These are phyloP conservation scores for Portunus trituberculatus DNA, from an alignment of 1,140 invertebrate genomes.

Conservation along the genomic window DNA sequence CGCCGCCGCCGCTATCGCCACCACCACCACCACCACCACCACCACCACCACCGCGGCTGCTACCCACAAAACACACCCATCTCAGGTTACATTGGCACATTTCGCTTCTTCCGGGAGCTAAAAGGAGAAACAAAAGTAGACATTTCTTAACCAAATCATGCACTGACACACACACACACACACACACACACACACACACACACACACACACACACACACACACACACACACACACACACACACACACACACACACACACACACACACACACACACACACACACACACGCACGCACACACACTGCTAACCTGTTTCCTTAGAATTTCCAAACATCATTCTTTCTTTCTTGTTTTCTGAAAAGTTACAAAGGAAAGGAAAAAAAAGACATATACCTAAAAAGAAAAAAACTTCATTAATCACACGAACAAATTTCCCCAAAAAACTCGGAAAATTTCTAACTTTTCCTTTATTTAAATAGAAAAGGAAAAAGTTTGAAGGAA, in stretches of 20 bases:
- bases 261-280: too few relatives aligned
- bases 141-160: background rate
- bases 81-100: background rate
- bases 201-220: slow-evolving; percentile 24
- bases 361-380: too few relatives aligned
- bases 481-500: background rate
- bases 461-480: background rate
- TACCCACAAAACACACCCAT: background rate
- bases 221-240: slow-evolving; percentile 20
- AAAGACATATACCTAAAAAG: background rate
- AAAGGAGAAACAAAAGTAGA: background rate
- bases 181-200: slow-evolving; percentile 27
- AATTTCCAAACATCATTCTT: too few relatives aligned
- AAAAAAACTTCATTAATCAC: too few relatives aligned
- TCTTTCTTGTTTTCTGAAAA: too few relatives aligned
- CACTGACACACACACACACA: background rate
- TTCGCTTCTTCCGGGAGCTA: background rate
- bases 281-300: too few relatives aligned
- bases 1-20: too few relatives aligned
- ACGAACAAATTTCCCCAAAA: background rate
- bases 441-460: too few relatives aligned
- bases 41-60: background rate
- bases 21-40: too few relatives aligned
- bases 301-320: too few relatives aligned
- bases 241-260: background rate